phyloP scores from a whole-genome alignment of 2,113 vertebrate genomes.

The Sinocyclocheilus maitianheensis region DNA sequence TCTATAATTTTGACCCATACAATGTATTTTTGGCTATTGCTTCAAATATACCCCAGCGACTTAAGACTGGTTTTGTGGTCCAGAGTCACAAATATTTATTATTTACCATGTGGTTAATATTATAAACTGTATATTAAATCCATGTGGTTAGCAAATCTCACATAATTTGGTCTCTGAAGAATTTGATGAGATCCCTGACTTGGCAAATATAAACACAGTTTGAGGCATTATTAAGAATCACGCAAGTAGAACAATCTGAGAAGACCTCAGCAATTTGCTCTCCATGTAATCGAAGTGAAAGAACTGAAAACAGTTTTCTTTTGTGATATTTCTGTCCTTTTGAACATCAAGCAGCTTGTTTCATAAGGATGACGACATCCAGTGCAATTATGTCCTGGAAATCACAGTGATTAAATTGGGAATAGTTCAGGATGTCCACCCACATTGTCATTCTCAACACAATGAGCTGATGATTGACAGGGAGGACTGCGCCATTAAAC shows the following conservation, averaged over 20 bases:
- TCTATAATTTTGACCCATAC: too few species aligned
- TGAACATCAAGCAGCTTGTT: slow-evolving; percentile 16
- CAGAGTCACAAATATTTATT: too few species aligned
- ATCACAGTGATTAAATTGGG: background rate
- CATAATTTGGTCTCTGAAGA: background rate
- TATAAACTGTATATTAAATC: background rate
- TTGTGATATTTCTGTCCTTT: slow-evolving; percentile 7
- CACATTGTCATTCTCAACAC: slow-evolving; percentile 21
- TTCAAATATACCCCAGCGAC: too few species aligned
- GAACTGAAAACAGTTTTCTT: background rate
- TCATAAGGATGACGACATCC: slow-evolving; percentile 10
- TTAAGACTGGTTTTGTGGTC: too few species aligned
- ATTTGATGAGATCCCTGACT: background rate
- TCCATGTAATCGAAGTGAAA: background rate
- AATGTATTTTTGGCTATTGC: too few species aligned
- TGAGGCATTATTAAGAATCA: background rate
- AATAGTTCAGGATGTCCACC: slow-evolving; percentile 15
- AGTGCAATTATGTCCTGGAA: slow-evolving; percentile 17
- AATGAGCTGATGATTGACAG: slow-evolving; percentile 6
- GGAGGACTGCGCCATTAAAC: slow-evolving; percentile 2
- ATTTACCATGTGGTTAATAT: too few species aligned
- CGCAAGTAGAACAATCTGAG: background rate
- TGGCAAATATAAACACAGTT: background rate
- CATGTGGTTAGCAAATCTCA: background rate
- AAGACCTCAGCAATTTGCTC: background rate